Evolutionary conservation across 2,888 invertebrate genomes (phyloP), one percentile per base, ranked within the genome.

Genomic region (Cerceris rybyensis): DNA sequence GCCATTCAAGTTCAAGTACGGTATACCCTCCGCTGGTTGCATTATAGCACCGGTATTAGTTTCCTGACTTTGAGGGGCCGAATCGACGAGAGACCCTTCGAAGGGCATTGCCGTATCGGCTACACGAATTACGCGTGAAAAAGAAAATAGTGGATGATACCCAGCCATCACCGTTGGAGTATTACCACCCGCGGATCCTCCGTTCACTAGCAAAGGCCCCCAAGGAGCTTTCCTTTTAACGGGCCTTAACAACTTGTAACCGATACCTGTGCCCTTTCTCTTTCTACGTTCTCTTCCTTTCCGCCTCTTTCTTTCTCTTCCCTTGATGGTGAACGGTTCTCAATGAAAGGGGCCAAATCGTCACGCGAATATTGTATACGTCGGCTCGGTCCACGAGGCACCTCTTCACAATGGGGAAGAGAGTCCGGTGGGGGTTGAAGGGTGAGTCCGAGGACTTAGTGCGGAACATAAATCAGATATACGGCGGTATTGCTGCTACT

Each of bases 191-290:
- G 76, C 69, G 70, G 80, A 59, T 61, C 63, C 41, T 41, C 54
- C 74, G 80, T 75, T 83, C 75, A 68, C 65, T 67, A 13, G 68
- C 58, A 54, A 28, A 71, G 68, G 72, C 70, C 73, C 78, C 69
- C 68, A 69, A 81, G 73, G 70, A 80, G 76, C 73, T 72, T 82
- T 80, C 77, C 83, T 80, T 80, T 82, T 75, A 82, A 79, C 77
- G 83, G 86, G 78, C 80, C 83, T 88, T 87, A 88, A 89, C 88
- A 90, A 88, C 88, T 87, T 89, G 89, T 90, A 90, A 90, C 87
- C 87, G 89, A 90, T 89, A 89, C 88, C 89, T 89, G 88, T 72
- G 81, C 82, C 81, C 64, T 66, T 52, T 58, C 49, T 43, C 57
- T 43, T 28, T 17, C 28, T 67, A 28, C 4, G 28, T 46, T 70